These are phyloP conservation scores for Vulpes lagopus DNA, from an alignment of 2,113 vertebrate species.

Conservation along the genomic window DNA sequence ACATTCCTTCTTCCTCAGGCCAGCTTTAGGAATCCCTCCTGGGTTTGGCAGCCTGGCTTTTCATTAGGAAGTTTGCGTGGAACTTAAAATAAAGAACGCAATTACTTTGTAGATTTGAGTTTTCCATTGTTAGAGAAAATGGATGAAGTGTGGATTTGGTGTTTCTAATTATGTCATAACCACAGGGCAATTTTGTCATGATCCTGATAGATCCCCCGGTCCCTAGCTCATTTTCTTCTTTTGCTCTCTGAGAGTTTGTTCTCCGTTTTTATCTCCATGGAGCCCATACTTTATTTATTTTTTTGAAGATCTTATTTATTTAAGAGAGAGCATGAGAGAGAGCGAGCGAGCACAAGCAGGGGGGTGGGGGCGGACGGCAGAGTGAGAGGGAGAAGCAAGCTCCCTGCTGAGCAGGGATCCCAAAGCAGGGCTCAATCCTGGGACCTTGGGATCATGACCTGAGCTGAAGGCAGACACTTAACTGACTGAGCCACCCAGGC, in stretches of 20 bases:
- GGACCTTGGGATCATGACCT: no score
- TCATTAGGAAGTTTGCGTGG: slow-evolving; percentile 20
- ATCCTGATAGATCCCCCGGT: neutral
- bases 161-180: neutral
- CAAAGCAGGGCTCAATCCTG: no score
- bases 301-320: no score
- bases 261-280: neutral
- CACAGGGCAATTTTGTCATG: neutral
- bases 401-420: no score
- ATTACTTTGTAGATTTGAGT: neutral
- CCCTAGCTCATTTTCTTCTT: neutral
- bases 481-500: no score
- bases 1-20: neutral
- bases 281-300: neutral
- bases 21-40: neutral
- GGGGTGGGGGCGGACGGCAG: no score
- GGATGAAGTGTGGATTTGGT: neutral
- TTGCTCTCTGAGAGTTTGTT: neutral
- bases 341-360: no score
- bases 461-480: no score
- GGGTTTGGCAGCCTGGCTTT: slow-evolving; percentile 3
- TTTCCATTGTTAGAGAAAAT: neutral
- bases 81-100: slow-evolving; percentile 33
- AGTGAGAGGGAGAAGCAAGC: no score
- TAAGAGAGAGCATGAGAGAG: no score